Percentiles rank a stretch among this genome's conserved stretches.
phyloP scores from a whole-genome alignment of 2,797 vertebrate genomes.

The Pangasius djambal region DNA sequence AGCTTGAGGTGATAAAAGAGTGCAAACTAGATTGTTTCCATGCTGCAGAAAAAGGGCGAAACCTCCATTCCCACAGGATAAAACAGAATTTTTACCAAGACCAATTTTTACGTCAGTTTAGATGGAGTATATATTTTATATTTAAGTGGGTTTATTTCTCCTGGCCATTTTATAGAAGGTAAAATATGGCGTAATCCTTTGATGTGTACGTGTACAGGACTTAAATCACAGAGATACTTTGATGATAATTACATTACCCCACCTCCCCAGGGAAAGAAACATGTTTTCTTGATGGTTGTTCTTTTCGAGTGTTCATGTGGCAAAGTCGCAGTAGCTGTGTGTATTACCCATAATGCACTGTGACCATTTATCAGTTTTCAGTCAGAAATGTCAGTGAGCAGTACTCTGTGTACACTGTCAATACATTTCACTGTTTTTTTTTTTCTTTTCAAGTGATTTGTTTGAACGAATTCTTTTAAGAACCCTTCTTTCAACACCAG shows the following conservation, averaged over 20 bases:
- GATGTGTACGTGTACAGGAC: background rate
- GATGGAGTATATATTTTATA: background rate
- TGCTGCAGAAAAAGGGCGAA: background rate
- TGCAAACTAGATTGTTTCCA: background rate
- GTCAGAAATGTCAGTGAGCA: background rate
- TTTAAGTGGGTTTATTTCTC: background rate
- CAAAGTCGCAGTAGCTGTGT: background rate
- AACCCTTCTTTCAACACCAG: background rate
- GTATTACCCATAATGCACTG: background rate
- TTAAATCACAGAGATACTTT: background rate
- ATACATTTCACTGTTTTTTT: background rate
- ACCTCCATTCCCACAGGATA: background rate
- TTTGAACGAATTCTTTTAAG: background rate
- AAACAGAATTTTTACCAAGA: background rate
- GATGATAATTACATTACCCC: constrained; percentile 1
- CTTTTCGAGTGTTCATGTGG: background rate
- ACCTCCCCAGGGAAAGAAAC: background rate
- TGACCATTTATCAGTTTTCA: background rate
- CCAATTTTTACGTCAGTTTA: background rate
- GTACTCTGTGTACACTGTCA: background rate
- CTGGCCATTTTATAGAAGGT: background rate
- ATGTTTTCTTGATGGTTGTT: background rate
- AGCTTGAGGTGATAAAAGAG: no score
- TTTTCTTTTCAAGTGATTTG: background rate
- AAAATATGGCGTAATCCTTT: background rate